Base-by-base conservation (phyloP, 2,888 invertebrate species). In the Temnothorax ravouxi region DNA sequence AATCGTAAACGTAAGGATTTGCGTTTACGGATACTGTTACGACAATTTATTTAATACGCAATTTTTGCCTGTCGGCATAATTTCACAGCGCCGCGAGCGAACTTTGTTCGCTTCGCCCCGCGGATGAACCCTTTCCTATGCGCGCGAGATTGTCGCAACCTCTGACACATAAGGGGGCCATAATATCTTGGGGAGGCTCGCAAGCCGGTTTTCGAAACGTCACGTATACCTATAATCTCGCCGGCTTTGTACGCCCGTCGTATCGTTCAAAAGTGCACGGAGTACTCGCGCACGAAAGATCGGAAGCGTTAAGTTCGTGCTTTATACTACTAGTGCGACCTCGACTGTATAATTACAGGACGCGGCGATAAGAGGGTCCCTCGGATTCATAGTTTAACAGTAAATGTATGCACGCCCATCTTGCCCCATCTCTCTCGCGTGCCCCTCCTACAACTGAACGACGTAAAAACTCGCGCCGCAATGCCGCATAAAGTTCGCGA, bases 331-430 rank as follows among this genome's bases (percentile, higher is more conserved):
- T 74, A 84, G 83, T 84, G 84, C 84, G 88, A 88, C 87, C 85
- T 86, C 84, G 80, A 71, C 83, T 66, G 83, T 85, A 86, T 90
- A 90, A 90, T 90, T 90, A 90, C 47, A 90, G 84, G 88, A 87
- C 86, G 81, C 54, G 62, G 56, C 80, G 84, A 88, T 87, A 87
- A 88, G 86, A 85, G 84, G 56, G 74, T 50, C 64, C 72, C 80
- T 77, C 47, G 85, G 86, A 88, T 90, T 90, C 89, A 84, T 89
- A 90, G 90, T 89, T 90, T 85, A 89, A 89, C 86, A 87, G 88
- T 72, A 83, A 90, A 90, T 87, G 62, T 89, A 90, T 90, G 90
- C 87, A 90, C 90, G 90, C 90, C 90, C 88, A 90, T 84, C 64
- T 83, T 84, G 64, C 74, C 75, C 64, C 86, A 56, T 87, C 82